Base-by-base conservation (phyloP, 1,140 invertebrate species). In the Drosophila repletoides region DNA sequence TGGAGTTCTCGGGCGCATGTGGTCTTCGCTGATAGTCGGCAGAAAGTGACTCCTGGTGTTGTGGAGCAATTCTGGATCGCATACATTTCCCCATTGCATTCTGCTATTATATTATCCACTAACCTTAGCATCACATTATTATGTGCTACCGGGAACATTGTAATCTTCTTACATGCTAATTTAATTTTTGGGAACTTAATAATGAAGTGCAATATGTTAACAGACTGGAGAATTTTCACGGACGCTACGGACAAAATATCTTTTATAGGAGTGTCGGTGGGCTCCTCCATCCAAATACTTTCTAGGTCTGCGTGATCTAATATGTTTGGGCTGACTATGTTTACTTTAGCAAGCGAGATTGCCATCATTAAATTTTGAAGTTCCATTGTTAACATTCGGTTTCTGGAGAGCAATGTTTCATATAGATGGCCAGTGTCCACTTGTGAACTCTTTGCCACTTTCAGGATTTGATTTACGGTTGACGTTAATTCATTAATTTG, bases 301-400 rank as follows among this genome's bases (percentile, higher is more conserved):
- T 51, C 19, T 2, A 51, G 36, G 15, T 51, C 48, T n/a, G 34
- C 15, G 19, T 21, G 19, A 6, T 46, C 43, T 2, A 46, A 5
- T 29, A 46, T 51, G 5, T 5, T 46, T 4, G 31, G 5, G n/a
- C 33, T 52, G 34, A 40, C 34, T 15, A 64, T 64, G 0, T 48
- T 48, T 14, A 29, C 21, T 12, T 34, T 49, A 4, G 28, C 55
- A 5, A 59, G 26, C 2, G 52, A 56, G 7, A 67, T 67, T 7
- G 58, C 28, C 0, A 68, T 10, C 19, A 68, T 63, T 2, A 46
- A 41, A 26, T 68, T 68, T 14, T 61, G 31, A n/a, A 63, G 46
- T 68, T 49, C 65, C 1, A 49, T 34, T 3, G 55, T 48, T 26
- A 61, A 19, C 26, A 67, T 67, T 22, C 33, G 56, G 24, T 56